These are phyloP conservation scores for Brachyistius frenatus DNA, from an alignment of 2,113 vertebrate species.

Conservation along the genomic window DNA sequence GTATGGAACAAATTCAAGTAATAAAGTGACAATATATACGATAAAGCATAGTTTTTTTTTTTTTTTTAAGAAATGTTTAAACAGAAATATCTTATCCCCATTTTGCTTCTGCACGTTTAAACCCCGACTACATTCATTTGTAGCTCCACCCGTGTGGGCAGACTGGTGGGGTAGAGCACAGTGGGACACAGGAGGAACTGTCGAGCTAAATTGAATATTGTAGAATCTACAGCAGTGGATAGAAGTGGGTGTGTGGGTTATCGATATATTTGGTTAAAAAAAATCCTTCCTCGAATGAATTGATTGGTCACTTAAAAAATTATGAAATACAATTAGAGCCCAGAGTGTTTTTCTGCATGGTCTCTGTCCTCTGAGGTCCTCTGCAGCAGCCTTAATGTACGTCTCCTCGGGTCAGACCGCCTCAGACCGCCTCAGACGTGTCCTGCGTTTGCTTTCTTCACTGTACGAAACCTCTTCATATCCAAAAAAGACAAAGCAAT, in stretches of 20 bases:
- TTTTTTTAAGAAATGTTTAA: conserved; percentile 66
- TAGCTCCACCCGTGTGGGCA: conserved; percentile 67
- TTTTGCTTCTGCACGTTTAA: conserved; percentile 65
- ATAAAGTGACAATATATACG: conserved; percentile 74
- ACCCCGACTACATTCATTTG: conserved; percentile 83
- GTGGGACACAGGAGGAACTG: conserved; percentile 61
- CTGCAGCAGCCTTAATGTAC: conserved; percentile 61
- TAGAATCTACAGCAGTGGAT: conserved; percentile 65
- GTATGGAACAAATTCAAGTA: conserved; percentile 79
- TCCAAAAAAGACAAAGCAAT: conserved; percentile 79
- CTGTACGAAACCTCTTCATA: conserved; percentile 57
- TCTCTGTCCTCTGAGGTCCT: conserved; percentile 72
- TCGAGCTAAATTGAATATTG: conserved; percentile 56
- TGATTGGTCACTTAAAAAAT: conserved; percentile 74
- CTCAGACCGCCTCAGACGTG: conserved; percentile 47
- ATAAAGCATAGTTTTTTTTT: conserved; percentile 68
- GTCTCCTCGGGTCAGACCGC: conserved; percentile 39
- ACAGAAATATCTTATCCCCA: conserved; percentile 61
- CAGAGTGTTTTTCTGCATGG: conserved; percentile 77
- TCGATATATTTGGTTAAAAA: conserved; percentile 64
- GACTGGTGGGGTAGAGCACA: conserved; percentile 68
- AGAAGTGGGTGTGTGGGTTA: conserved; percentile 64
- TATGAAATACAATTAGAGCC: conserved; percentile 76
- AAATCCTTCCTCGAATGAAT: conserved; percentile 63
- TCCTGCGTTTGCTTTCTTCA: conserved; percentile 53